Evolutionary conservation across 2,888 invertebrate species (phyloP).

Genomic region (Mongoloraphidia duomilia): DNA sequence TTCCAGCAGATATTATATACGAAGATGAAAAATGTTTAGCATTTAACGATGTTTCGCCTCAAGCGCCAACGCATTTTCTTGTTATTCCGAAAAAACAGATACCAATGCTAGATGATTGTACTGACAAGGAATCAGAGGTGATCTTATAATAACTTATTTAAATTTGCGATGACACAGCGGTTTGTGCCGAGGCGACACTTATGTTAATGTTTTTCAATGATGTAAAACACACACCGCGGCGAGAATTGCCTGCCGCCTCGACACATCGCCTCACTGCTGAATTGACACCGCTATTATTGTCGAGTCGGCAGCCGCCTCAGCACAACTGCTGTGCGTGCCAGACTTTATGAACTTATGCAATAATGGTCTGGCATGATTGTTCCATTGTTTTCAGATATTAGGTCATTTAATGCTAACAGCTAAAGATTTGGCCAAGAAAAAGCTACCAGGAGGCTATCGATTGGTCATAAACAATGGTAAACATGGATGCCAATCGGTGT

Average conservation of each 20-base stretch:
- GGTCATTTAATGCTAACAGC: constrained; percentile 60
- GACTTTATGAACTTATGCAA: too few relatives aligned
- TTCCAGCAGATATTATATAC: constrained; percentile 67
- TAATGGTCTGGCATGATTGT: too few relatives aligned
- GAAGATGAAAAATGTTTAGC: constrained; percentile 71
- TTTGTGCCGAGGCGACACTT: too few relatives aligned
- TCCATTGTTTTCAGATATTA: constrained; percentile 37
- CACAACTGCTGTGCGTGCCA: too few relatives aligned
- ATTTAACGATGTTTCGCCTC: constrained; percentile 65
- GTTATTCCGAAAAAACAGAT: constrained; percentile 69
- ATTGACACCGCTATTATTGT: too few relatives aligned
- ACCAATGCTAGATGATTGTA: constrained; percentile 44
- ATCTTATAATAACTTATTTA: too few relatives aligned
- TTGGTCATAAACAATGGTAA: constrained; percentile 66
- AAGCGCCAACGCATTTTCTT: constrained; percentile 72
- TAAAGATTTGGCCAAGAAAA: constrained; percentile 44
- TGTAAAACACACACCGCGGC: too few relatives aligned
- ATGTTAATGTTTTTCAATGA: too few relatives aligned
- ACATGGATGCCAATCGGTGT: constrained; percentile 71
- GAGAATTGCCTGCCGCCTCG: too few relatives aligned
- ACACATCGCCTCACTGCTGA: too few relatives aligned
- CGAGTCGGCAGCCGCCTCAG: too few relatives aligned
- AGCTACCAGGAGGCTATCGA: constrained; percentile 54
- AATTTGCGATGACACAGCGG: neutral
- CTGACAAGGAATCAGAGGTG: constrained; percentile 40